Evolutionary conservation across 2,888 invertebrate genomes (phyloP), one percentile per base, ranked within the genome.

Genomic region (Habrosyne pyritoides): DNA sequence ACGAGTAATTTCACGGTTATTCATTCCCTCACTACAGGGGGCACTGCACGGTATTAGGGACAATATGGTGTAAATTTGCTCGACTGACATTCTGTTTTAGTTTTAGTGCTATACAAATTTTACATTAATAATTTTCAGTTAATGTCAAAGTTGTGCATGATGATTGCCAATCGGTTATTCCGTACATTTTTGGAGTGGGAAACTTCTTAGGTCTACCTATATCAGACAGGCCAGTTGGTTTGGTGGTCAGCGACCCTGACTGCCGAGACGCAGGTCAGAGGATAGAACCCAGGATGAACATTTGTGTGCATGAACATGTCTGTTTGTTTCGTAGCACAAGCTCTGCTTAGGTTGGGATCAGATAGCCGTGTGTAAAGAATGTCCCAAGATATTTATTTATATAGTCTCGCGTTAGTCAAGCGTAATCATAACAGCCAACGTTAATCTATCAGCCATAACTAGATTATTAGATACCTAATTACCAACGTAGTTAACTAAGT

Each of bases 1-100:
- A 91, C 83, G 90, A 89, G 83, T 86, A 83, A 89, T 89, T 90
- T 91, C 89, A 90, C 86, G 89, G 89, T 85, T 86, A 83, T 83
- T 86, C 87, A 86, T 87, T 85, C 80, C 67, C 71, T 68, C 78
- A 52, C 79, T 70, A 82, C 81, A 77, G 87, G 87, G 84, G 78
- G 71, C 79, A 72, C 67, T 71, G 64, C 61, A 61, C 66, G 69
- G 74, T 28, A 50, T 12, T 24, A 24, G 48, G 21, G 10, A 28
- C 42, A 42, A 42, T 42, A 21, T 28, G 50, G 50, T 50, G 50
- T 50, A 50, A 50, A 28, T 50, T 50, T 50, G 50, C 28, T 30
- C 21, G 10, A 28, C 50, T 28, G 18, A 21, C 18, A 28, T 30
- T 28, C 30, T 28, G 2, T 4, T 28, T 30, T 10, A 10, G 1